Evolutionary conservation across 1,140 invertebrate species (phyloP), one percentile per base, ranked within the genome.

Genomic region (Linepithema humile): DNA sequence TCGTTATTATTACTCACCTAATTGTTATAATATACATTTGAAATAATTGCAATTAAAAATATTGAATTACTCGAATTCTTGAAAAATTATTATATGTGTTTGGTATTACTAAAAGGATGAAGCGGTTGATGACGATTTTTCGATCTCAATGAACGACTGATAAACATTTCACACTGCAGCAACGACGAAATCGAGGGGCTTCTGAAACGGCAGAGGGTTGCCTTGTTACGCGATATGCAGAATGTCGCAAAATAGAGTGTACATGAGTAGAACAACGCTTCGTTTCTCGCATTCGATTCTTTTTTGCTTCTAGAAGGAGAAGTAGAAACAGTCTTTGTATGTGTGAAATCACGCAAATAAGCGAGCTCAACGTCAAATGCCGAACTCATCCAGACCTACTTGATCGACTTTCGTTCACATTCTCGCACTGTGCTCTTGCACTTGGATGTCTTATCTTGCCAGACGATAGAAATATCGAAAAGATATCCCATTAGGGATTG

Each of bases 121-220:
- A 35, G 48, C 20, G 62, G 10, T 65, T 43, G 10, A 73, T 55
- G 15, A 43, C 5, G 53, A 72, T 35, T 15, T 43, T 20, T 57
- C 60, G 23, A 32, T 26, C 45, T 73, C 69, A 53, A 59, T 80
- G 48, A 69, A 60, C 35, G 43, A 74, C 80, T 73, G 69, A 87
- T 87, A 88, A 88, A 88, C 62, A 87, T 88, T 5, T 88, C 60
- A 88, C 5, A 83, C n/a, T n/a, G n/a, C 17, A 85, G 69, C 53
- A 90, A 90, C 85, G 78, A 89, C 77, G 55, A 84, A 89, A 89
- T 85, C 74, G 87, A 86, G 83, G 82, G 70, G 55, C 57, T 67
- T 73, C 35, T 20, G 48, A 53, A 55, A 78, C 50, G 15, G 67
- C 32, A 40, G 26, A 40, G 23, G 12, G 10, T 69, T 55, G 23